Evolutionary conservation across 2,113 vertebrate species (phyloP).

Genomic region (Zosterops borbonicus): DNA sequence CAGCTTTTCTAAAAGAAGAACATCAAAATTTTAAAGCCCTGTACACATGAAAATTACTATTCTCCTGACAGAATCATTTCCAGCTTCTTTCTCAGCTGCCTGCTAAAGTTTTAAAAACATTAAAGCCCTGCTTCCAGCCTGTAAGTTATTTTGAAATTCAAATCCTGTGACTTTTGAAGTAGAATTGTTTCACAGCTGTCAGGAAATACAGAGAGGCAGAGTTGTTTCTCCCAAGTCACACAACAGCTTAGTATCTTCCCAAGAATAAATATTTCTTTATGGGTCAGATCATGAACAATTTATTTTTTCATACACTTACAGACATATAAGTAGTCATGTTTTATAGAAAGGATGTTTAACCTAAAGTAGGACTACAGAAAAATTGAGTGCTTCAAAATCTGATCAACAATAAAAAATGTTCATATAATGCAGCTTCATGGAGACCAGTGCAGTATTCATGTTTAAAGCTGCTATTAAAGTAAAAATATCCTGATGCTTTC

Average conservation of each 20-base stretch:
- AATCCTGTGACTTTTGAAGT: conserved; percentile 51
- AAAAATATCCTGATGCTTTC: not conserved
- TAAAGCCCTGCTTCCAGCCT: conserved; percentile 24
- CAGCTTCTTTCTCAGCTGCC: not conserved
- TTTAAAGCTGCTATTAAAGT: not conserved
- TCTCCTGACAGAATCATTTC: not conserved
- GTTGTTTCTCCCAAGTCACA: conserved; percentile 18
- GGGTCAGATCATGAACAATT: conserved; percentile 9
- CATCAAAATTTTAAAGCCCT: not conserved
- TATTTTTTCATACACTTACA: not conserved
- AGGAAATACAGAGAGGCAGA: conserved; percentile 1
- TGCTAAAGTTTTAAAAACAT: conserved; percentile 23
- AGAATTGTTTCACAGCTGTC: conserved; percentile 48
- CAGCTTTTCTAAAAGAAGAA: not conserved
- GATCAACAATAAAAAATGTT: not conserved
- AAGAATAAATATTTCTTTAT: conserved; percentile 49
- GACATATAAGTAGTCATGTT: not conserved
- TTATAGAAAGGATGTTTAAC: not conserved
- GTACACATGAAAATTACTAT: not conserved
- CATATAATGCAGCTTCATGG: not conserved
- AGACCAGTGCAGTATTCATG: not conserved
- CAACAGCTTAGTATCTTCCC: not conserved
- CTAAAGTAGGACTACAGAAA: not conserved
- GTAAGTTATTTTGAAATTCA: conserved; percentile 60
- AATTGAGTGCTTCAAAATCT: not conserved